Evolutionary conservation across 2,888 invertebrate species (phyloP).

Genomic region (Alcis repandata): DNA sequence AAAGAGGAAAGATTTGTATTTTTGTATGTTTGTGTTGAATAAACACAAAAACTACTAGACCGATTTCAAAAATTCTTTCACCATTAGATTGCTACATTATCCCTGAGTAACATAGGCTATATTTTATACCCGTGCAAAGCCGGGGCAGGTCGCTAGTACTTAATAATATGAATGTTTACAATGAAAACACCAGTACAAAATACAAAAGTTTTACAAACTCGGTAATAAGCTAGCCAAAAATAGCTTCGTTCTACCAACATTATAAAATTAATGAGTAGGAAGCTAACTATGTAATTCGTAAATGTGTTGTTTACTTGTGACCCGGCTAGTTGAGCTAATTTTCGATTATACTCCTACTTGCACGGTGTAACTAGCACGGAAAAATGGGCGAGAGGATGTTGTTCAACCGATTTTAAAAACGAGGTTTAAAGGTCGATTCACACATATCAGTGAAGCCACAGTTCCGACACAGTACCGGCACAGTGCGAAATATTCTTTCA

Average conservation of each 20-base stretch:
- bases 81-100: no score
- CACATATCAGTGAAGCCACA: no score
- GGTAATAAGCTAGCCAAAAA: not conserved
- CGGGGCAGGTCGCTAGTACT: no score
- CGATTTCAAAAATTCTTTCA: no score
- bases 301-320: conserved; percentile 46
- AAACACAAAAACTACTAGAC: no score
- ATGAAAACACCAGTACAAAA: not conserved
- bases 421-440: no score
- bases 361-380: not conserved
- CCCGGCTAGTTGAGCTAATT: conserved; percentile 53
- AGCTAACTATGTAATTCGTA: conserved; percentile 47
- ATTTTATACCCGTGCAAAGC: no score
- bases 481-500: no score
- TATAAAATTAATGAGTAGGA: conserved; percentile 45
- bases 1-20: no score
- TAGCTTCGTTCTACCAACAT: conserved; percentile 20
- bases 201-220: not conserved
- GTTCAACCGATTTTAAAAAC: not conserved
- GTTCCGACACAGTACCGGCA: no score
- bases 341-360: conserved; percentile 37
- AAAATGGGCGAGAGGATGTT: not conserved
- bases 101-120: no score
- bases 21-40: no score
- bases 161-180: not conserved